Base-by-base conservation (phyloP, 2,113 vertebrate genomes). In the Tyto alba region DNA sequence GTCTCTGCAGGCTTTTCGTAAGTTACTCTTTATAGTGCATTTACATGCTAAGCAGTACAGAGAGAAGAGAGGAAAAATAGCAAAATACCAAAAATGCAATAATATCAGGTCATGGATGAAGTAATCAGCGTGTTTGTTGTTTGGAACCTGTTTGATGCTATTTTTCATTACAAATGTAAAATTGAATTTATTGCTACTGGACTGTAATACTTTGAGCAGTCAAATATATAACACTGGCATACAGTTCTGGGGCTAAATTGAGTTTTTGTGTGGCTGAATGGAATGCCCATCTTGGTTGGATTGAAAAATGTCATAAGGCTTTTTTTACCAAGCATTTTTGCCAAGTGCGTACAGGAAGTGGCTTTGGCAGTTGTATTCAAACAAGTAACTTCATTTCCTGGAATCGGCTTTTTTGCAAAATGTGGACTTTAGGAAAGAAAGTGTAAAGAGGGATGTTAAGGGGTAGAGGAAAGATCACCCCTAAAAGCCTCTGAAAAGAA, bases 321-420 rank as follows among this genome's bases (percentile, higher is more conserved):
- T 95, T 95, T 92, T 95, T 95, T 93, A 66, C 40, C 45, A 53
- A 69, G 56, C 26, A 66, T 77, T 96, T 93, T 90, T 96, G 95
- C 95, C 90, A 94, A 90, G 68, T 77, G 95, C 75, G 2, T 95
- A 91, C 95, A 96, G 93, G 96, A 97, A 96, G 90, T 93, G 93
- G 95, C 88, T 96, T 97, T 97, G 95, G 96, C 89, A 90, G 38
- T 91, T 91, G 45, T 83, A 88, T 76, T 82, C 67, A 88, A 95
- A 91, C 66, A 95, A 95, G 93, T 92, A 96, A 95, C 91, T 97
- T 96, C 69, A 91, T 97, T 95, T 97, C 93, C 94, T 96, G 95
- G 93, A 95, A 97, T 95, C 43, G 52, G 60, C 68, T 64, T 91
- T 92, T 95, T 89, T 92, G 73, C 75, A 82, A 93, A 88, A 91